These are phyloP conservation scores for Porphyrio hochstetteri DNA, from an alignment of 2,113 vertebrate genomes.

Conservation along the genomic window DNA sequence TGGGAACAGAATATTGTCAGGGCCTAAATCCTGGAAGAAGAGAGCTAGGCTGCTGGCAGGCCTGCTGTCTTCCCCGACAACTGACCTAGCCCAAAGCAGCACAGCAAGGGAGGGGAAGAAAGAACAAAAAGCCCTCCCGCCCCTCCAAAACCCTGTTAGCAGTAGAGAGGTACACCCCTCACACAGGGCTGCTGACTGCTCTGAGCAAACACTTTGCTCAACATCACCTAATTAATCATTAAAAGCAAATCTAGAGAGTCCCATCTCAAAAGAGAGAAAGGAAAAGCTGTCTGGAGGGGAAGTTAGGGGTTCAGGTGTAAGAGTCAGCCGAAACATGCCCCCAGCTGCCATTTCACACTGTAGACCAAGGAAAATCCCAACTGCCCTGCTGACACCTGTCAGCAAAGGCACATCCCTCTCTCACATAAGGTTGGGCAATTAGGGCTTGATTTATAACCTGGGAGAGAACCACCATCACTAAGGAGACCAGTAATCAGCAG, in stretches of 20 bases:
- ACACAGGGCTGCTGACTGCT: background rate
- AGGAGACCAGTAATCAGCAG: background rate
- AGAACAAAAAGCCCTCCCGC: too few relatives aligned
- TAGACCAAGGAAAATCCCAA: background rate
- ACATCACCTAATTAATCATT: background rate
- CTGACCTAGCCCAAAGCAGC: background rate
- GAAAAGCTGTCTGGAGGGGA: background rate
- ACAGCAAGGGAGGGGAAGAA: background rate
- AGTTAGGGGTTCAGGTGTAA: background rate
- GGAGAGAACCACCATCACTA: background rate
- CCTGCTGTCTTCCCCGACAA: too few relatives aligned
- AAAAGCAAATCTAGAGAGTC: background rate
- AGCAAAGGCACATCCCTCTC: background rate
- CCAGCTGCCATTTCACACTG: rapidly evolving
- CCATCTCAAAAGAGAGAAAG: background rate
- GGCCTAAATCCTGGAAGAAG: too few relatives aligned
- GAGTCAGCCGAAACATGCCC: background rate
- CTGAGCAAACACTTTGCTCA: conserved; percentile 36
- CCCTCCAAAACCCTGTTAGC: background rate
- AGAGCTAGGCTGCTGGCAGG: too few relatives aligned
- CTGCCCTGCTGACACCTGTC: background rate
- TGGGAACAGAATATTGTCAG: too few relatives aligned
- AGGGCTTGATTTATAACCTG: background rate
- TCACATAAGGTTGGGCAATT: background rate
- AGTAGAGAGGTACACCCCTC: background rate